Evolutionary conservation across 2,888 invertebrate species (phyloP).

Genomic region (Eumerus sabulonum): DNA sequence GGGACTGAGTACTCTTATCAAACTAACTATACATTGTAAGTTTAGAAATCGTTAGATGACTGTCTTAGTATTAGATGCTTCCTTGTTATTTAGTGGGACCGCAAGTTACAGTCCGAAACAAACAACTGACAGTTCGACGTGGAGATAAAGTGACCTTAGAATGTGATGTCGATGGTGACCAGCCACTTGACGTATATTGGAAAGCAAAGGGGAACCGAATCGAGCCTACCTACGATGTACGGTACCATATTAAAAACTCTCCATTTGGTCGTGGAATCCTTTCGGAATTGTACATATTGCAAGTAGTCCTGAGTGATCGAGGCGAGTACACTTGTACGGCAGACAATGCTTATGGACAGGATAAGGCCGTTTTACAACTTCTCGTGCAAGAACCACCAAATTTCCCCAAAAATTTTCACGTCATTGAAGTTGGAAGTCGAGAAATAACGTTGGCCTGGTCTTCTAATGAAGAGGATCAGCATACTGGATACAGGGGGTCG

Average conservation of each 20-base stretch:
- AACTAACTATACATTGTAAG: conserved; percentile 82
- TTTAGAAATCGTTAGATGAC: no score
- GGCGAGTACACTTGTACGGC: conserved; percentile 83
- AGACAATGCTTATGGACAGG: conserved; percentile 83
- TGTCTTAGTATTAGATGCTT: background rate
- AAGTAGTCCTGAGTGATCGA: conserved; percentile 80
- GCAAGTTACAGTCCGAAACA: conserved; percentile 79
- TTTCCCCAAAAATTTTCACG: conserved; percentile 81
- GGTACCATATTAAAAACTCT: conserved; percentile 78
- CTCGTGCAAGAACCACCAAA: conserved; percentile 83
- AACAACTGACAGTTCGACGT: conserved; percentile 80
- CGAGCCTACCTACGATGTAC: conserved; percentile 80
- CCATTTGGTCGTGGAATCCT: conserved; percentile 78
- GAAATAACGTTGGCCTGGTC: conserved; percentile 82
- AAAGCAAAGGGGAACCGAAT: conserved; percentile 79
- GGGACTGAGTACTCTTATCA: conserved; percentile 82
- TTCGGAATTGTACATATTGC: conserved; percentile 81
- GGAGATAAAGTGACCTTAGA: conserved; percentile 80
- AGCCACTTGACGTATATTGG: conserved; percentile 81
- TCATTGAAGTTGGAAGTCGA: conserved; percentile 81
- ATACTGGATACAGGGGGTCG: conserved; percentile 75
- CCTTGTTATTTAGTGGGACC: conserved; percentile 79
- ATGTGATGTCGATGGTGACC: conserved; percentile 81
- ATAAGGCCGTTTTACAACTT: conserved; percentile 79
- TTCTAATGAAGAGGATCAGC: conserved; percentile 79